Evolutionary conservation across 2,113 vertebrate genomes (phyloP), one percentile per base, ranked within the genome.

Genomic region (Aplodontia rufa): DNA sequence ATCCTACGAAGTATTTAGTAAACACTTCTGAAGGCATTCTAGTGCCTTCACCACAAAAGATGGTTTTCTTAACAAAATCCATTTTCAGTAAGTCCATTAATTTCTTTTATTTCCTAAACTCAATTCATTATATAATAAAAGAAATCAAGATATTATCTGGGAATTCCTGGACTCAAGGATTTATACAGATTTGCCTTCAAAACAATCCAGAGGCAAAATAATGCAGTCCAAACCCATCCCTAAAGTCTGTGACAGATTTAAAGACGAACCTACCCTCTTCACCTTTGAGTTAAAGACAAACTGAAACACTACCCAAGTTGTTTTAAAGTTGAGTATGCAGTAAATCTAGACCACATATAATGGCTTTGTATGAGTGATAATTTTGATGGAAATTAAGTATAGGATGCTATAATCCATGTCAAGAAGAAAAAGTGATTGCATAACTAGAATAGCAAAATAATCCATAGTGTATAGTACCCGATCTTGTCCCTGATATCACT

Each of bases 1-100:
- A 12, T 92, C 76, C 86, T 83, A 83, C n/a, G 83, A 87, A 19
- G 32, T 9, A 88, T 14, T 95, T 13, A 66, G 22, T 79, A 90
- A 86, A 86, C 28, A 86, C 3, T 68, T 72, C 14, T 45, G 68
- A 47, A 72, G 68, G 32, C 60, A 64, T 62, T 93, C 4, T 13
- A 28, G 3, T 64, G 37, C 24, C 72, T 91, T 12, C 40, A n/a
- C 2, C 47, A 88, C 14, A 47, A 13, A 26, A 60, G 42, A 51
- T 82, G 87, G 37, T 95, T 94, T 95, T 47, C 91, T 95, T 92
- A 71, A 58, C 35, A 82, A 90, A 83, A 71, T 10, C 1, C 13
- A 32, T 6, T 58, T 28, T 49, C n/a, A 74, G 55, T 9, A 87
- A 90, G 30, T 10, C 16, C 89, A 11, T 78, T 85, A 45, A 89